phyloP scores from a whole-genome alignment of 2,888 invertebrate genomes.

The Cylindroiulus punctatus region DNA sequence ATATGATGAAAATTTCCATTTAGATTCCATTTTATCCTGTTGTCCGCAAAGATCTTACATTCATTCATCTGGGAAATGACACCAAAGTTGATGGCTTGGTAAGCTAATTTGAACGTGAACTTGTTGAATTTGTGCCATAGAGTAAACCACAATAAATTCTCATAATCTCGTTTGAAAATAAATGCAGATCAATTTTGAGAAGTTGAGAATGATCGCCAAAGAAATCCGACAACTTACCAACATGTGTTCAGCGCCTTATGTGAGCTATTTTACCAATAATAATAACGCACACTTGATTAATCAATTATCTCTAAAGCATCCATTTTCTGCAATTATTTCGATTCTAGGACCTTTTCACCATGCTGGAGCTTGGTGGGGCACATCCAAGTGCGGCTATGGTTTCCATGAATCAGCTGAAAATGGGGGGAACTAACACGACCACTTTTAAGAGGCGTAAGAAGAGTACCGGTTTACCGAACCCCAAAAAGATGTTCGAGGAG shows the following conservation, averaged over 20 bases:
- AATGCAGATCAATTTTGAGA: conserved; percentile 87
- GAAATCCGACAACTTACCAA: conserved; percentile 89
- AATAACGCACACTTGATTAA: conserved; percentile 36
- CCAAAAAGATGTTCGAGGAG: conserved; percentile 98
- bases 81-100: conserved; percentile 84
- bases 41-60: conserved; percentile 84
- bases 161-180: not conserved
- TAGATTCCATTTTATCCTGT: conserved; percentile 72
- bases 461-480: conserved; percentile 89
- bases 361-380: conserved; percentile 86
- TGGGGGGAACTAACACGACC: conserved; percentile 72
- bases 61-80: conserved; percentile 97
- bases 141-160: not conserved
- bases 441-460: conserved; percentile 91
- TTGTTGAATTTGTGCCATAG: not conserved
- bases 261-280: conserved; percentile 61
- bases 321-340: not conserved
- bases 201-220: conserved; percentile 97
- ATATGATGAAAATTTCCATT: conserved; percentile 60
- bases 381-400: conserved; percentile 90
- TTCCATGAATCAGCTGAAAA: conserved; percentile 85
- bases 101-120: conserved; percentile 4
- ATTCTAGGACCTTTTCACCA: conserved; percentile 78
- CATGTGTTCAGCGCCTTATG: conserved; percentile 91
- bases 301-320: not conserved